A percentile compares a stretch with the other conserved stretches of the same genome.
phyloP scores from a whole-genome alignment of 2,888 invertebrate species.

The Ganaspis brasiliensis region DNA sequence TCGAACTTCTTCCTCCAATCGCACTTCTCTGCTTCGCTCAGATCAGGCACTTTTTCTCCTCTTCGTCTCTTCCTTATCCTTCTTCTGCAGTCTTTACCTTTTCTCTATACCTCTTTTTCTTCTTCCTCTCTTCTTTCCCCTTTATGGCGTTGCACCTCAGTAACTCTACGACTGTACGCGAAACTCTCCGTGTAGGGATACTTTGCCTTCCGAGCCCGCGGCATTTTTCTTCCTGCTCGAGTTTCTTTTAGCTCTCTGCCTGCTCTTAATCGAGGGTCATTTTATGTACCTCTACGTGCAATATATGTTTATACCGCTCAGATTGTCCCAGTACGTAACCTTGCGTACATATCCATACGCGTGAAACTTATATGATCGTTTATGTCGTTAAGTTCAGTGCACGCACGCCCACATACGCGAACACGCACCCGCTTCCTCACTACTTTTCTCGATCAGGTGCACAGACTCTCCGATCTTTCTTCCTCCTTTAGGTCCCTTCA shows the following conservation, averaged over 20 bases:
- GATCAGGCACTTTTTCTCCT: slow-evolving; percentile 21
- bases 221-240: slow-evolving; percentile 38
- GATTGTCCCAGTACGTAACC: slow-evolving; percentile 48
- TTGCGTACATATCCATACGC: slow-evolving; percentile 27
- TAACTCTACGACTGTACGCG: neutral
- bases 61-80: slow-evolving; percentile 46
- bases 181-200: neutral
- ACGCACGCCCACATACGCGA: slow-evolving; percentile 12
- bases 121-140: slow-evolving; percentile 37
- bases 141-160: slow-evolving; percentile 17
- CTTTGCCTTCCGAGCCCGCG: slow-evolving; percentile 30
- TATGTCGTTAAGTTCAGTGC: slow-evolving; percentile 26
- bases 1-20: slow-evolving; percentile 55
- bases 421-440: neutral
- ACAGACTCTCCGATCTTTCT: slow-evolving; percentile 1
- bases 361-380: slow-evolving; percentile 26
- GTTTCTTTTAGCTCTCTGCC: slow-evolving; percentile 47
- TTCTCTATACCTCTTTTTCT: slow-evolving; percentile 30
- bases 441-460: slow-evolving; percentile 33
- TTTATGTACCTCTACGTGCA: too few species aligned
- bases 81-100: slow-evolving; percentile 45
- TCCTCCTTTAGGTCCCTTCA: neutral
- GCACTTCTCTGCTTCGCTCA: neutral
- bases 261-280: too few species aligned
- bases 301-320: too few species aligned